phyloP scores from a whole-genome alignment of 2,888 invertebrate genomes.

The Caenorhabditis doughertyi region DNA sequence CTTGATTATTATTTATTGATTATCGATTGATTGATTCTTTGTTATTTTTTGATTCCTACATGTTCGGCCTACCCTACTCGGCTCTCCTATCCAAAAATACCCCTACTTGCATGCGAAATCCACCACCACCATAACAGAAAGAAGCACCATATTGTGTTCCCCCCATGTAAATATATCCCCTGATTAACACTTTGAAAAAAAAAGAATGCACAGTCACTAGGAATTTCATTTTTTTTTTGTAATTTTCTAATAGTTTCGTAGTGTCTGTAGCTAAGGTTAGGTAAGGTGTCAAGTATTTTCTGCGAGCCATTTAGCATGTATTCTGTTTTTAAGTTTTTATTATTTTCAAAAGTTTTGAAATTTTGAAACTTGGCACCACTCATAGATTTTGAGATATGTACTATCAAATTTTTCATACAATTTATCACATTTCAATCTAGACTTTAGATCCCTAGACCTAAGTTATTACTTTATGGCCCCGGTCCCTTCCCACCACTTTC shows the following conservation, averaged over 20 bases:
- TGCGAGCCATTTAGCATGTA: background rate
- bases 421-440: background rate
- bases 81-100: background rate
- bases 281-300: background rate
- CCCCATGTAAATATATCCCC: background rate
- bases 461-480: background rate
- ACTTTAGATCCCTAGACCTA: background rate
- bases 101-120: constrained; percentile 18
- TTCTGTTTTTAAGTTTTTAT: background rate
- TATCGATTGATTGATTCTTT: background rate
- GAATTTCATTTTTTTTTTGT: constrained; percentile 2
- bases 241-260: background rate
- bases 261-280: background rate
- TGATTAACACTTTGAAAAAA: constrained; percentile 16
- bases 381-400: too few species aligned
- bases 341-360: background rate
- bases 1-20: too few species aligned
- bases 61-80: constrained; percentile 8
- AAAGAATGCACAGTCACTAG: constrained; percentile 45
- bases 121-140: constrained; percentile 52
- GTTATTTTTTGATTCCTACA: background rate
- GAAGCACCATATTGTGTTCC: constrained; percentile 52
- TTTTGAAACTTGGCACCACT: background rate
- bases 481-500: background rate
- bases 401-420: background rate